Base-by-base conservation (phyloP, 2,113 vertebrate genomes). In the Dicrurus megarhynchus region DNA sequence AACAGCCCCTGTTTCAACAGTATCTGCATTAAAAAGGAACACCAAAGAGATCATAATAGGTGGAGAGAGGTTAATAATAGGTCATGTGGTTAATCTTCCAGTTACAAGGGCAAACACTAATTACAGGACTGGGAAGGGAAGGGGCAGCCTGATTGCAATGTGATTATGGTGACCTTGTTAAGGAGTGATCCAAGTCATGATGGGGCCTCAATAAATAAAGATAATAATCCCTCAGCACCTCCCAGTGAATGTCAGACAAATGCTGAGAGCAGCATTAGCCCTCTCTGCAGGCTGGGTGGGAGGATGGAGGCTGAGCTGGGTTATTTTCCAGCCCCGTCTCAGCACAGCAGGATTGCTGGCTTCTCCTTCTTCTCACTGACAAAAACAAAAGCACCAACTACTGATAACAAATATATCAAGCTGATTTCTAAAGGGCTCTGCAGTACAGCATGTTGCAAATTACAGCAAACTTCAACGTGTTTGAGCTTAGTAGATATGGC, bases 131-230 rank as follows among this genome's bases (percentile, higher is more conserved):
- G 92, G 86, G 86, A 90, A 87, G 53, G 79, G 81, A 96, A 96
- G 84, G 92, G 88, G 83, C 93, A 95, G 92, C 80, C 80, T 96
- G 96, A 96, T 95, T 96, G 90, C 92, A 69, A 56, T 92, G 42
- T 96, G 90, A 94, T 96, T 97, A 94, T 95, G 61, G 92, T 94
- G 95, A 94, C 95, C 96, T 97, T 96, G 92, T 94, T 96, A 95
- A 92, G 55, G 65, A 92, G 69, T 65, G 87, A 96, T 94, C 95
- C 92, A 84, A 93, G 86, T 87, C 75, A 53, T 19, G 71, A 49
- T 69, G 73, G 65, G 60, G 10, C 67, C 73, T 89, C 95, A 93
- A 78, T 97, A 96, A 95, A 92, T 95, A 95, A 94, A 84, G 93
- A 90, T 93, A 92, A 94, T 89, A 82, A 75, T 75, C 90, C 80